phyloP scores from a whole-genome alignment of 2,113 vertebrate genomes.

The Tetrao urogallus region DNA sequence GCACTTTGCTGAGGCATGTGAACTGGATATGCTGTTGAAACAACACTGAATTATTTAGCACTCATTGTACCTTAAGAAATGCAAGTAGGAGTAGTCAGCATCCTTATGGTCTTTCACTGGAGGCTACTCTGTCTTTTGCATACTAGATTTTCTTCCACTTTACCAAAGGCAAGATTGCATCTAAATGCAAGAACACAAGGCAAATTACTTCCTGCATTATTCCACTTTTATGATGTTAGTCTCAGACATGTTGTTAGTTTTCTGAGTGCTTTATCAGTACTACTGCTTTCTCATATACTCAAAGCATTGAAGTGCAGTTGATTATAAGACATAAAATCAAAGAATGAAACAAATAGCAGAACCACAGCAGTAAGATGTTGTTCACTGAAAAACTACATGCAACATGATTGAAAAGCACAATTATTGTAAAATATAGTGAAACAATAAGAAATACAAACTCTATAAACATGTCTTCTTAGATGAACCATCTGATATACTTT shows the following conservation, averaged over 20 bases:
- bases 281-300: background rate
- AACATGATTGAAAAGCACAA: background rate
- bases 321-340: background rate
- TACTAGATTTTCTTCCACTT: background rate
- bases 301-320: background rate
- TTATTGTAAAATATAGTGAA: background rate
- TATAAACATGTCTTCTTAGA: background rate
- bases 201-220: background rate
- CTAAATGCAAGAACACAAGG: background rate
- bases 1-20: background rate
- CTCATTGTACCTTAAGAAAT: conserved; percentile 23
- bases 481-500: background rate
- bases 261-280: background rate
- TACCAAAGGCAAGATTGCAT: background rate
- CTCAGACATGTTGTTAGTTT: background rate
- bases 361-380: background rate
- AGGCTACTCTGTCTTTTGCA: background rate
- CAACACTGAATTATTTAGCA: conserved; percentile 57
- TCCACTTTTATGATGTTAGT: background rate
- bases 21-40: background rate
- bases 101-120: conserved; percentile 9
- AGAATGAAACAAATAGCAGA: background rate
- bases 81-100: conserved; percentile 4
- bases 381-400: background rate
- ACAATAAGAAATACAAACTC: background rate